Evolutionary conservation across 2,797 vertebrate genomes (phyloP), one percentile per base, ranked within the genome.

Genomic region (Argentina silus): DNA sequence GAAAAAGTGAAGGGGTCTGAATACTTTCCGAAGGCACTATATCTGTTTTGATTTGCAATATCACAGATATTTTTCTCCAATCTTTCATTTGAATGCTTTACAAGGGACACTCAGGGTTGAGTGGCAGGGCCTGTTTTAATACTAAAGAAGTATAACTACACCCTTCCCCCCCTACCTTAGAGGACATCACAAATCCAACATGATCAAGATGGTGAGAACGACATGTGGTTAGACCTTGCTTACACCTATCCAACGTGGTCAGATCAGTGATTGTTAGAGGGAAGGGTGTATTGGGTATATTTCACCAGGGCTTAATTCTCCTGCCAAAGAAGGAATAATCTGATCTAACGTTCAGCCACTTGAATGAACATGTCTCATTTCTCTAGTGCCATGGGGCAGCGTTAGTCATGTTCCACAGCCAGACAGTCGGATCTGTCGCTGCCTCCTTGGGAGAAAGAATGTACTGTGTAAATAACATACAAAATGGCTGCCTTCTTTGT

Each of bases 401-500:
- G 14, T 56, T 69, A 23, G 11, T 61, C 11, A 15, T 36, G 56
- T n/a, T 65, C 11, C 47, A 17, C n/a, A 50, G 47, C 47, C 7
- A 43, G 10, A n/a, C n/a, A n/a, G 15, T 60, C 0, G 21, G 7
- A n/a, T 36, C 50, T 9, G 23, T 55, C 23, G 7, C 23, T 8
- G 2, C 21, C 14, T 27, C 47, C 48, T 44, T 8, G 9, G 42
- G 17, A 21, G 15, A 42, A 3, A 56, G 68, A 75, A 66, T 63
- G 69, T 68, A 44, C 1, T 17, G 62, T 62, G 53, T 73, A 45
- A 57, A 66, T 73, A 56, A 23, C 0, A 14, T 44, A 27, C 15
- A 15, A 64, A 7, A 45, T 68, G 45, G 43, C 19, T 10, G 4
- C 50, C 23, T 43, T 8, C 42, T 27, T 15, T 67, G 17, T 67